Percentiles rank a stretch among this genome's conserved stretches.
Evolutionary conservation across 2,888 invertebrate genomes (phyloP).

Genomic region (Tachina fera): DNA sequence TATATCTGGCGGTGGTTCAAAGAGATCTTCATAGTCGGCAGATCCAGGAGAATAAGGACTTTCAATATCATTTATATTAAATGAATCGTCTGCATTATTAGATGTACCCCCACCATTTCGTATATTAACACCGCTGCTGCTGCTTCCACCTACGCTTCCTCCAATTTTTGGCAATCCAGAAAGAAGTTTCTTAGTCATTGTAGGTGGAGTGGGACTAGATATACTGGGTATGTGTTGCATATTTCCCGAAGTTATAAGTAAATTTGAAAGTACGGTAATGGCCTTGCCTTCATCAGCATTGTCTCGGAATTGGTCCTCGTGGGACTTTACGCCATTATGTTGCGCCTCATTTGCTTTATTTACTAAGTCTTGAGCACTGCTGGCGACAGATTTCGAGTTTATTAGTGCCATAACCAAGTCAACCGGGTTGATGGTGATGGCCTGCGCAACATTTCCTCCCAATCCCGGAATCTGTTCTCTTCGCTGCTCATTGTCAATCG

Average conservation of each 20-base stretch:
- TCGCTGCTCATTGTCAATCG: slow-evolving; percentile 63
- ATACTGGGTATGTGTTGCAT: slow-evolving; percentile 81
- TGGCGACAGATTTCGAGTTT: slow-evolving; percentile 80
- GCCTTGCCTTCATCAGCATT: slow-evolving; percentile 76
- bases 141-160: slow-evolving; percentile 78
- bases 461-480: slow-evolving; percentile 72
- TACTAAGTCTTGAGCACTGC: slow-evolving; percentile 75
- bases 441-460: slow-evolving; percentile 66
- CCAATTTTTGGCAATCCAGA: slow-evolving; percentile 77
- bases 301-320: slow-evolving; percentile 75
- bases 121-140: slow-evolving; percentile 75
- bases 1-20: slow-evolving; percentile 87
- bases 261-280: slow-evolving; percentile 81
- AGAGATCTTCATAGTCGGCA: slow-evolving; percentile 94
- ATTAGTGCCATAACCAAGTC: slow-evolving; percentile 86
- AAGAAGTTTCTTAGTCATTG: slow-evolving; percentile 73
- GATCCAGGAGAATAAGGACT: slow-evolving; percentile 95
- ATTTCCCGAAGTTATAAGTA: slow-evolving; percentile 77
- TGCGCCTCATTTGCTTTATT: slow-evolving; percentile 78
- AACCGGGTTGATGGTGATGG: slow-evolving; percentile 84
- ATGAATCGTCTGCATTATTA: slow-evolving; percentile 83
- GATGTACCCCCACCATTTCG: slow-evolving; percentile 73
- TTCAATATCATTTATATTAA: slow-evolving; percentile 86
- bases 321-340: slow-evolving; percentile 70
- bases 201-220: slow-evolving; percentile 79